Evolutionary conservation across 1,140 invertebrate genomes (phyloP).

Genomic region (Drosophila quadrilineata): DNA sequence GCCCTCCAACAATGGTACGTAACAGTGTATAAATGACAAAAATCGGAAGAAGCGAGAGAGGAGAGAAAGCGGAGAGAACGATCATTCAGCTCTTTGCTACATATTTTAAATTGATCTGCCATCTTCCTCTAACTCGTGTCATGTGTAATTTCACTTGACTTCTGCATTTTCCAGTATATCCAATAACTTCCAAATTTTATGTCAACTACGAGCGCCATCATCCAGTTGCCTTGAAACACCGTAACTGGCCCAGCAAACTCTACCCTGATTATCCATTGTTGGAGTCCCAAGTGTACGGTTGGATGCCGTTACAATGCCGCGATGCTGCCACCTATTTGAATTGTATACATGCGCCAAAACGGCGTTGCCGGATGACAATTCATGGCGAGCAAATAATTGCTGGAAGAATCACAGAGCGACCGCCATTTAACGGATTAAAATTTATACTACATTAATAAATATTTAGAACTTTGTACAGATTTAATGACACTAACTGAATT

Average conservation of each 20-base stretch:
- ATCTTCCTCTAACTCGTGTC: too few species aligned
- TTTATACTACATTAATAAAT: slow-evolving; percentile 56
- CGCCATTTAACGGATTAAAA: slow-evolving; percentile 63
- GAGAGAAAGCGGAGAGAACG: too few species aligned
- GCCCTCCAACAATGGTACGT: slow-evolving; percentile 49
- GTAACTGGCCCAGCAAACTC: slow-evolving; percentile 7
- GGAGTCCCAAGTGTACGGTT: slow-evolving; percentile 68
- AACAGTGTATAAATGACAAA: background rate
- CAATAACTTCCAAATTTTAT: slow-evolving; percentile 67
- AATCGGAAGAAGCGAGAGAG: too few species aligned
- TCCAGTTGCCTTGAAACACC: slow-evolving; percentile 18
- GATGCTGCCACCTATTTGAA: slow-evolving; percentile 47
- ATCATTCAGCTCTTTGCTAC: too few species aligned
- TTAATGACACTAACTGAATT: too few species aligned
- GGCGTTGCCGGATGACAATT: slow-evolving; percentile 65
- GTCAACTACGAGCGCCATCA: slow-evolving; percentile 48
- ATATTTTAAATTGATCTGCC: background rate
- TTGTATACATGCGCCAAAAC: slow-evolving; percentile 66
- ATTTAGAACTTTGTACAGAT: background rate
- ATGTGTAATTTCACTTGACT: background rate
- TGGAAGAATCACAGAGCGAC: slow-evolving; percentile 65
- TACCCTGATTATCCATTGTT: slow-evolving; percentile 35
- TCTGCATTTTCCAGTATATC: slow-evolving; percentile 43
- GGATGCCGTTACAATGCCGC: slow-evolving; percentile 50
- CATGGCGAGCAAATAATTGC: slow-evolving; percentile 62